Conservation (phyloP, 64 coral and sea anemone species). For the Cladopsammia gracilis region DNA sequence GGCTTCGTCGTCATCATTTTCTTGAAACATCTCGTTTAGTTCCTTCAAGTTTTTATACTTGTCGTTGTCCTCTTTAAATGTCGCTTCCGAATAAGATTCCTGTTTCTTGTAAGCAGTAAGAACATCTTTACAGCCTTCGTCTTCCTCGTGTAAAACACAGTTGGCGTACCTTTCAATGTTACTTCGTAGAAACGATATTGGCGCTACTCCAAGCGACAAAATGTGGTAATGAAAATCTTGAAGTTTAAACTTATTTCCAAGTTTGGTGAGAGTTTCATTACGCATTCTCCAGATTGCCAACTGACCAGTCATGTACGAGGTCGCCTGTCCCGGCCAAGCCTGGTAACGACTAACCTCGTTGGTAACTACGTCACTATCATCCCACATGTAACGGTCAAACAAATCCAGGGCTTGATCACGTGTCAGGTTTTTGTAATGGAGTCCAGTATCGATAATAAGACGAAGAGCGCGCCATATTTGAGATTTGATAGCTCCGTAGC, state of each 20-base stretch:
- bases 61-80: too few species aligned
- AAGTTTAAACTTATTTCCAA: slow-evolving; percentile 33
- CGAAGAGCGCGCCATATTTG: slow-evolving; percentile 68
- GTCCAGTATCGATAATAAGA: slow-evolving; percentile 58
- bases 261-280: slow-evolving; percentile 22
- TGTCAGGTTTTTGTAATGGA: slow-evolving; percentile 62
- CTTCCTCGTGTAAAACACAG: background rate
- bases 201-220: slow-evolving; percentile 31
- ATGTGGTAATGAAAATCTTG: slow-evolving; percentile 73
- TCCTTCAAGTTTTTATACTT: too few species aligned
- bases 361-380: slow-evolving; percentile 27
- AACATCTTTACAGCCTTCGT: too few species aligned
- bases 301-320: slow-evolving; percentile 68
- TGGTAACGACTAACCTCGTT: slow-evolving; percentile 69
- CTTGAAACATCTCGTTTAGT: too few species aligned
- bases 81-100: too few species aligned
- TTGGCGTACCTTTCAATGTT: slow-evolving; percentile 34
- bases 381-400: slow-evolving; percentile 59
- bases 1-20: too few species aligned
- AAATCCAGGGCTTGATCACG: slow-evolving; percentile 44
- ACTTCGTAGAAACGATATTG: slow-evolving; percentile 38
- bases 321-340: slow-evolving; percentile 59
- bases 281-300: slow-evolving; percentile 57
- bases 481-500: slow-evolving; percentile 50
- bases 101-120: too few species aligned